These are phyloP conservation scores for Biston betularia DNA, from an alignment of 2,888 invertebrate genomes.

Conservation along the genomic window DNA sequence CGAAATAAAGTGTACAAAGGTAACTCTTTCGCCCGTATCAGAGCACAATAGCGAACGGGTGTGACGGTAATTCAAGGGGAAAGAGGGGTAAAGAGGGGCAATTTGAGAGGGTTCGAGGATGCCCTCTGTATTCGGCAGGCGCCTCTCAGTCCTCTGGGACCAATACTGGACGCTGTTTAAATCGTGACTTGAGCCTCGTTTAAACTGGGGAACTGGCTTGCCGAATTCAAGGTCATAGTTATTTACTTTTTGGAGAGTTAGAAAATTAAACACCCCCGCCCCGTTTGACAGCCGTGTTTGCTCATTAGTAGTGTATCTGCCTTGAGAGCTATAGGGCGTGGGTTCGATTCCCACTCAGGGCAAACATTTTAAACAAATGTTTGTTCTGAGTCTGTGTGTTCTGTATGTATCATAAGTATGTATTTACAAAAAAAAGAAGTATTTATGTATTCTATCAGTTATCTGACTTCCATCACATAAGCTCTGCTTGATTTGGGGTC, in stretches of 20 bases:
- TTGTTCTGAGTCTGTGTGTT: no score
- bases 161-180: constrained; percentile 50
- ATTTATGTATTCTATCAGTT: no score
- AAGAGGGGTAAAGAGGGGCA: constrained; percentile 22
- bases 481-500: no score
- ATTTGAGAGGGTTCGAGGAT: constrained; percentile 24
- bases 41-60: constrained; percentile 27
- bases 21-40: constrained; percentile 22
- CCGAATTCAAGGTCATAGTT: not conserved
- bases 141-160: constrained; percentile 32
- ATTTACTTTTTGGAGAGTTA: not conserved
- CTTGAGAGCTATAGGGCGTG: no score
- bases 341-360: no score
- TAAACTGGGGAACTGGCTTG: constrained; percentile 12
- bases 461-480: no score
- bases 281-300: no score
- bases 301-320: no score
- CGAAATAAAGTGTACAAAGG: constrained; percentile 20
- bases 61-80: constrained; percentile 20
- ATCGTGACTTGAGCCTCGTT: constrained; percentile 49
- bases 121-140: constrained; percentile 31
- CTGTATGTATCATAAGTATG: no score
- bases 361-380: no score
- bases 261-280: no score
- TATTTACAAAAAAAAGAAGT: no score